Evolutionary conservation across 2,797 vertebrate genomes (phyloP).

Genomic region (Geotria australis): DNA sequence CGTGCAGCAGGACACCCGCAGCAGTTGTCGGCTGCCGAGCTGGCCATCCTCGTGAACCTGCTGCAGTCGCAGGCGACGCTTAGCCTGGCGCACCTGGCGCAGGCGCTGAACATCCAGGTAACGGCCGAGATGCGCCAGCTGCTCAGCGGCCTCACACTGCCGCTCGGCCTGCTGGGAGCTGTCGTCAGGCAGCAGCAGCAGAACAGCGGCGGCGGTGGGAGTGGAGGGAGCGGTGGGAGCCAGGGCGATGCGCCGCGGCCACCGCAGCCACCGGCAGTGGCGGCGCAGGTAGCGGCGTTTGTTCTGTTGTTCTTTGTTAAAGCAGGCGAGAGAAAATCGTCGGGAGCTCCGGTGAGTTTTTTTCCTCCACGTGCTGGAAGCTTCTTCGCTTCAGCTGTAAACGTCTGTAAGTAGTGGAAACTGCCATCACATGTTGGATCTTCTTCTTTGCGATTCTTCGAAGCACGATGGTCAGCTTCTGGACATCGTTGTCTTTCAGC

Average conservation of each 20-base stretch:
- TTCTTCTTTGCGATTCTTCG: no score
- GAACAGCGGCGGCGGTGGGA: slow-evolving; percentile 6
- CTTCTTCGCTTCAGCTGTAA: no score
- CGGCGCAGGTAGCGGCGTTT: no score
- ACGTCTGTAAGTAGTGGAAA: no score
- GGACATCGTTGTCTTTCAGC: no score
- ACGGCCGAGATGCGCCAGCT: slow-evolving; percentile 41
- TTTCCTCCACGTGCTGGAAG: no score
- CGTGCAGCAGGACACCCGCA: slow-evolving; percentile 46
- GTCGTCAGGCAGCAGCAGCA: slow-evolving; percentile 29
- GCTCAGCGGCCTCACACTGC: slow-evolving; percentile 52
- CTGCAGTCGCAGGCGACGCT: slow-evolving; percentile 83
- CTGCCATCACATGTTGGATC: no score
- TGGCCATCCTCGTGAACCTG: slow-evolving; percentile 70
- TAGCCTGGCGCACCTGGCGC: slow-evolving; percentile 62
- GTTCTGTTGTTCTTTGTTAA: no score
- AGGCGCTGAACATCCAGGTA: slow-evolving; percentile 57
- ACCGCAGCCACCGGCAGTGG: no score
- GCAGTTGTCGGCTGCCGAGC: slow-evolving; percentile 73
- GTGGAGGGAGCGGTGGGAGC: slow-evolving; percentile 8
- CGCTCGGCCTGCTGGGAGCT: slow-evolving; percentile 48
- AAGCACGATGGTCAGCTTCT: no score
- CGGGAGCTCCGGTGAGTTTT: no score
- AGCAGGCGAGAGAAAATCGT: no score
- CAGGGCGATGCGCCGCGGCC: slow-evolving; percentile 1